A percentile compares a stretch with the other conserved stretches of the same genome.
phyloP scores from a whole-genome alignment of 1,140 invertebrate species.

The Drosophila melanogaster region DNA sequence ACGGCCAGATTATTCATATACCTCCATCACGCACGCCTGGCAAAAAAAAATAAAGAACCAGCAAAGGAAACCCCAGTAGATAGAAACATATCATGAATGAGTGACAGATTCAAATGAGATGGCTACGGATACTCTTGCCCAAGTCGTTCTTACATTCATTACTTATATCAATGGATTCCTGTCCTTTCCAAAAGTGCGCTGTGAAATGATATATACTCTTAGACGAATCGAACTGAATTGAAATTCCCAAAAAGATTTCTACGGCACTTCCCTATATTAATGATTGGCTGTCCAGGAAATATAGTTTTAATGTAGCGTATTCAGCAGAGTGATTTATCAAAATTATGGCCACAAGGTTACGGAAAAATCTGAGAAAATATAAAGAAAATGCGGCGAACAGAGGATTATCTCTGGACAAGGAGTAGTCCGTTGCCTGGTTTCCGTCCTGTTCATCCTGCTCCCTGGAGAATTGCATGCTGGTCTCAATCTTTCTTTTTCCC shows the following conservation, averaged over 20 bases:
- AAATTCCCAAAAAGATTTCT: too few species aligned
- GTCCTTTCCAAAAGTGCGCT: too few species aligned
- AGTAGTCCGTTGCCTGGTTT: constrained; percentile 10
- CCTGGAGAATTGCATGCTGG: constrained; percentile 7
- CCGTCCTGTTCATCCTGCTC: constrained; percentile 3
- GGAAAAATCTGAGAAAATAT: constrained; percentile 2
- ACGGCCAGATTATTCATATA: constrained; percentile 55
- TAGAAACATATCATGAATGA: constrained; percentile 10
- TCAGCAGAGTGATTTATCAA: constrained; percentile 28
- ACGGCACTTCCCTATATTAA: background rate
- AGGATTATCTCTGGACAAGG: constrained; percentile 32
- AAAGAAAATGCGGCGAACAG: constrained; percentile 30
- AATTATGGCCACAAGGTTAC: constrained; percentile 27
- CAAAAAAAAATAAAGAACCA: constrained; percentile 5
- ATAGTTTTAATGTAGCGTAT: constrained; percentile 33
- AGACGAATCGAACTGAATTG: background rate
- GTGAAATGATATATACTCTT: too few species aligned
- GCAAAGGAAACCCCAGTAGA: constrained; percentile 12
- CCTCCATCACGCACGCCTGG: constrained; percentile 20
- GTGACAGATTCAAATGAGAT: background rate
- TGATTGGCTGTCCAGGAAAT: constrained; percentile 1
- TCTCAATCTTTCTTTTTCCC: constrained; percentile 4
- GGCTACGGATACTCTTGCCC: constrained; percentile 1
- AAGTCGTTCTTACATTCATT: background rate
- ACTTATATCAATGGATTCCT: background rate